A percentile compares a stretch with the other conserved stretches of the same genome.
phyloP scores from a whole-genome alignment of 2,797 vertebrate genomes.

The Odontamblyopus lacepedii region DNA sequence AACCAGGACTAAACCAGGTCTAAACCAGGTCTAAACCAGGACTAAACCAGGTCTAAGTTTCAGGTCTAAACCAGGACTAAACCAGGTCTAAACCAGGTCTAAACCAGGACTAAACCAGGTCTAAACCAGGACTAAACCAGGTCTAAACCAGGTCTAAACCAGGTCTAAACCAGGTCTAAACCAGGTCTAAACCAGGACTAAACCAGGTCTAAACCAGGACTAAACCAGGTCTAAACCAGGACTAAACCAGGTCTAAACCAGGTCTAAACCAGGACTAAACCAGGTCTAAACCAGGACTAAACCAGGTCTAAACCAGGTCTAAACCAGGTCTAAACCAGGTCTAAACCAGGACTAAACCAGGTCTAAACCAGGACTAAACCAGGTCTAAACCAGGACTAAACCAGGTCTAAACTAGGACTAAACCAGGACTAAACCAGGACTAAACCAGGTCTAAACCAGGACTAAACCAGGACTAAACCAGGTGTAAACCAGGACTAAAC shows the following conservation, averaged over 20 bases:
- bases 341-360: not conserved
- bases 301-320: not conserved
- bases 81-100: too few species aligned
- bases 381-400: not conserved
- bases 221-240: not conserved
- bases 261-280: not conserved
- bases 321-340: not conserved
- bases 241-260: not conserved
- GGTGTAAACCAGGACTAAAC: too few species aligned
- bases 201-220: not conserved
- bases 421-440: not conserved
- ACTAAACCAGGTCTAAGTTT: too few species aligned
- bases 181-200: not conserved
- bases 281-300: not conserved
- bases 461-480: too few species aligned
- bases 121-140: not conserved
- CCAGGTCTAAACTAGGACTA: not conserved
- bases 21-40: too few species aligned
- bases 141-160: not conserved
- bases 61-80: too few species aligned
- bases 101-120: not conserved
- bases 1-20: not conserved
- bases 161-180: not conserved
- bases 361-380: not conserved
- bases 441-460: too few species aligned